Conservation (phyloP, 2,113 vertebrate genomes). For the Thamnaconus septentrionalis region DNA sequence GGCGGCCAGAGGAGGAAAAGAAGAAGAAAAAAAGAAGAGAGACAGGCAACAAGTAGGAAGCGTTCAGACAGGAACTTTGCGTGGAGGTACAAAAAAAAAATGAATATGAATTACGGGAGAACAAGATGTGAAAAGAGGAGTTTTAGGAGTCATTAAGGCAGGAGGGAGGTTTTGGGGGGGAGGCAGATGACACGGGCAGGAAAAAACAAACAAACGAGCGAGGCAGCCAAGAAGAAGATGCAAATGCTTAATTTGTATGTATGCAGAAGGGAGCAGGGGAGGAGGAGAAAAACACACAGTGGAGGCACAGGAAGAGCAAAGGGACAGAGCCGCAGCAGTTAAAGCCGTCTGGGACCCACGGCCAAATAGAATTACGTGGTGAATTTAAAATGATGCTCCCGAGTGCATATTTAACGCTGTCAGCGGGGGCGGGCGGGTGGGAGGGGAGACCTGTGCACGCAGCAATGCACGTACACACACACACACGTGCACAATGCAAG, state of each 20-base stretch:
- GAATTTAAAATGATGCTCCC: slow-evolving; percentile 76
- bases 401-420: slow-evolving; percentile 65
- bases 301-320: slow-evolving; percentile 1
- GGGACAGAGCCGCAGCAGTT: slow-evolving; percentile 55
- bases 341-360: slow-evolving; percentile 44
- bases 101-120: slow-evolving; percentile 1
- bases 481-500: slow-evolving; percentile 32
- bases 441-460: slow-evolving; percentile 5
- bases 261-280: slow-evolving; percentile 8
- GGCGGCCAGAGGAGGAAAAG: slow-evolving; percentile 14
- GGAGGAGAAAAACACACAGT: slow-evolving; percentile 64
- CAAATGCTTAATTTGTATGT: slow-evolving; percentile 48
- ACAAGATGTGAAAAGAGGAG: slow-evolving; percentile 17
- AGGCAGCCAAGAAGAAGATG: slow-evolving; percentile 10
- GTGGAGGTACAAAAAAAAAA: slow-evolving; percentile 1
- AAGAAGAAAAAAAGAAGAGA: neutral
- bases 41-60: neutral
- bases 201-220: neutral
- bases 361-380: slow-evolving; percentile 85
- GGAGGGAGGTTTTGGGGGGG: neutral
- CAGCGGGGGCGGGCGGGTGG: slow-evolving; percentile 37
- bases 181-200: slow-evolving; percentile 19
- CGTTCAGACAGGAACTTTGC: no score
- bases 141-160: neutral
- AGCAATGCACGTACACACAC: neutral